Conservation (phyloP, 2,113 vertebrate genomes). For the Dicerorhinus sumatrensis region DNA sequence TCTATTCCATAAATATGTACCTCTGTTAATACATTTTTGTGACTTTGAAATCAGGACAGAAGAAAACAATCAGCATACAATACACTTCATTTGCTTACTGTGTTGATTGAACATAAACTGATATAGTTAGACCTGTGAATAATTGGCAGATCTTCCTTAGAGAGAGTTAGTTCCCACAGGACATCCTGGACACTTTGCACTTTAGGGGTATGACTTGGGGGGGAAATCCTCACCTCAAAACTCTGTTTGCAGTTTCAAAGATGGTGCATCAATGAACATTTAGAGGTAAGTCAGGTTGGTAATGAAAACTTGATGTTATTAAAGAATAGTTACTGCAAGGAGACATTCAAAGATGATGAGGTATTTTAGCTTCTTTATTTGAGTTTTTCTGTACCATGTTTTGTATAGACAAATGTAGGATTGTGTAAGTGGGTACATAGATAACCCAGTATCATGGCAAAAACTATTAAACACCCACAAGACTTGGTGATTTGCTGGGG, state of each 20-base stretch:
- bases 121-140: background rate
- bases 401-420: background rate
- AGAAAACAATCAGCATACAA: background rate
- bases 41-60: background rate
- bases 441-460: background rate
- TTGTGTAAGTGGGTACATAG: background rate
- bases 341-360: background rate
- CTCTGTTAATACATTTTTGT: background rate
- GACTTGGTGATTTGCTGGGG: background rate
- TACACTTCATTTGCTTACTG: constrained; percentile 30
- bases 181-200: background rate
- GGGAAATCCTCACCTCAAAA: background rate
- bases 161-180: background rate
- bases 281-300: constrained; percentile 14
- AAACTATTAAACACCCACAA: background rate
- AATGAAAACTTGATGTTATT: background rate
- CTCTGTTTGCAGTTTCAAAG: constrained; percentile 35
- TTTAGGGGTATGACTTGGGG: background rate
- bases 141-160: background rate
- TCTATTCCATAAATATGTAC: background rate
- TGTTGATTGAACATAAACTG: background rate
- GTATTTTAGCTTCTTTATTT: constrained; percentile 11
- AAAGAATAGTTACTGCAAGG: background rate
- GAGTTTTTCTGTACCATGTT: constrained; percentile 23
- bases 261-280: background rate